A percentile compares a stretch with the other conserved stretches of the same genome.
These are phyloP conservation scores for Lepidocyrtinus sp. DNA, from an alignment of 2,888 invertebrate species.

Conservation along the genomic window DNA sequence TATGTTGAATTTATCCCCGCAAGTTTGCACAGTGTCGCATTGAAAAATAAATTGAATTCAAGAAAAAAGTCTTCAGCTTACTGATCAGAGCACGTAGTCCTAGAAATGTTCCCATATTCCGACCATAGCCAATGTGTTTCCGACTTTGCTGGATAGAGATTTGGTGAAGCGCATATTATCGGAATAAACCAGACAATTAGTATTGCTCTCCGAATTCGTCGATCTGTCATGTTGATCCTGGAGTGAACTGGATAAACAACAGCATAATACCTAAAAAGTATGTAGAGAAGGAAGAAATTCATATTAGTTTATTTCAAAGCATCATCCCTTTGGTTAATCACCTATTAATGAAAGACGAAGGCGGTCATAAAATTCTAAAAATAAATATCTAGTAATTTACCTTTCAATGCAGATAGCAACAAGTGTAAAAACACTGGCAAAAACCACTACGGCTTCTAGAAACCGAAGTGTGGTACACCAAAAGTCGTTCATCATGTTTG, in stretches of 20 bases:
- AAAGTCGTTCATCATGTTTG: slow-evolving; percentile 72
- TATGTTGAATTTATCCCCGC: not conserved
- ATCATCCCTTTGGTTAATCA: too few relatives aligned
- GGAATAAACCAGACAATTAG: slow-evolving; percentile 73
- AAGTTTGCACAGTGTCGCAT: not conserved
- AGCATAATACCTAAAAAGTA: slow-evolving; percentile 72
- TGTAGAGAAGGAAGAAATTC: not conserved
- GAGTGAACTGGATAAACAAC: slow-evolving; percentile 74
- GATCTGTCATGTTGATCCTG: slow-evolving; percentile 71
- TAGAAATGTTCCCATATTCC: slow-evolving; percentile 72
- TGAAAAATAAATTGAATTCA: too few relatives aligned
- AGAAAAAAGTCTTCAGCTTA: too few relatives aligned
- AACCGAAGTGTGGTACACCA: slow-evolving; percentile 72
- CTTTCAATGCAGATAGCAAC: slow-evolving; percentile 74
- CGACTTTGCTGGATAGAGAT: slow-evolving; percentile 70
- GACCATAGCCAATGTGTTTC: slow-evolving; percentile 71
- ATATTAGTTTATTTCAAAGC: too few relatives aligned
- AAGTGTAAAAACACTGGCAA: slow-evolving; percentile 73
- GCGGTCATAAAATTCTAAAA: too few relatives aligned
- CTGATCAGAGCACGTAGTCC: slow-evolving; percentile 72
- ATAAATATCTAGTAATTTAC: slow-evolving; percentile 69
- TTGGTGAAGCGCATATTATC: slow-evolving; percentile 71
- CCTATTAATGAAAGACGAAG: too few relatives aligned
- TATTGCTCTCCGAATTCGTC: slow-evolving; percentile 72
- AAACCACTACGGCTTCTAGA: slow-evolving; percentile 73